Evolutionary conservation across 2,113 vertebrate genomes (phyloP).

Genomic region (Misgurnus anguillicaudatus): DNA sequence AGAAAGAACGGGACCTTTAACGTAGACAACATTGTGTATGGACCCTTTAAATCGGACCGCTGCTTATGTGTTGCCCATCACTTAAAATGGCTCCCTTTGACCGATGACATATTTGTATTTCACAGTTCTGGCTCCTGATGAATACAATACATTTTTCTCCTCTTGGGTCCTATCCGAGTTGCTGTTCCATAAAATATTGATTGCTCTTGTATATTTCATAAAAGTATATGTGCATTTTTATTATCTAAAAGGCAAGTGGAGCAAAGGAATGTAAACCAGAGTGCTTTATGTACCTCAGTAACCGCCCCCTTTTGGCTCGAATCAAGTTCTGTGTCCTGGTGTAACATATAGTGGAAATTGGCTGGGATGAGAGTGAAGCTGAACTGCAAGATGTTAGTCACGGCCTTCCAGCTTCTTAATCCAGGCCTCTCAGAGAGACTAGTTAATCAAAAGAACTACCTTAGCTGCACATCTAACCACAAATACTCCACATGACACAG

Average conservation of each 20-base stretch:
- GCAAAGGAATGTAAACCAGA: conserved; percentile 54
- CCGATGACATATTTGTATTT: conserved; percentile 59
- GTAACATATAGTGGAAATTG: conserved; percentile 40
- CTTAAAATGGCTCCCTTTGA: conserved; percentile 11
- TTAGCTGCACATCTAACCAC: conserved; percentile 41
- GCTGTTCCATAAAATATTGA: conserved; percentile 77
- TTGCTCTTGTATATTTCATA: conserved; percentile 70
- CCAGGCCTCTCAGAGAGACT: conserved; percentile 47
- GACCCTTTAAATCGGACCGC: too few species aligned
- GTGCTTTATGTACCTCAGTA: conserved; percentile 43
- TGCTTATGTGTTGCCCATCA: too few species aligned
- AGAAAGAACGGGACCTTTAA: too few species aligned
- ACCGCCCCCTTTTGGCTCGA: conserved; percentile 20
- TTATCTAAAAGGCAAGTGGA: conserved; percentile 68
- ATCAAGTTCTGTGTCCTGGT: conserved; percentile 22
- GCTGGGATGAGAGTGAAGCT: conserved; percentile 42
- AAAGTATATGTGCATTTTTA: conserved; percentile 74
- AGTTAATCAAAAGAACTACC: conserved; percentile 26
- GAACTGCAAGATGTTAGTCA: conserved; percentile 55
- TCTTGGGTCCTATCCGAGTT: conserved; percentile 47
- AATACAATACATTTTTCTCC: conserved; percentile 64
- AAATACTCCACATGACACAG: conserved; percentile 4
- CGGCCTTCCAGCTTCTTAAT: conserved; percentile 50
- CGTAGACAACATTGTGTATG: too few species aligned
- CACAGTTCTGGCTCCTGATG: conserved; percentile 52